Base-by-base conservation (phyloP, 2,797 vertebrate species). In the Phalanger gymnotis region DNA sequence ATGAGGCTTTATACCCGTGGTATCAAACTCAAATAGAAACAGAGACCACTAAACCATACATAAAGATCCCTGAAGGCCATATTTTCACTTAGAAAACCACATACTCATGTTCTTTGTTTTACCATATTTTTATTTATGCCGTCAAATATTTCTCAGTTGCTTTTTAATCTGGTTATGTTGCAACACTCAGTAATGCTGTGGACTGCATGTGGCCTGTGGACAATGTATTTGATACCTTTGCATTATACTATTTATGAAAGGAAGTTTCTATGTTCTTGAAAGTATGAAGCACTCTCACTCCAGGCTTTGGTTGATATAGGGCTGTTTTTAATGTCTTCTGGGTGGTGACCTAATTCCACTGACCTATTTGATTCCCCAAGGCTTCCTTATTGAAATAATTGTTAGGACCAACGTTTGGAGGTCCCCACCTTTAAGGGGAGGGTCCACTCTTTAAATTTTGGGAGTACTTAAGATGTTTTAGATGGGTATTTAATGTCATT, bases 311-410 rank as follows among this genome's bases (percentile, higher is more conserved):
- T 47, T 34, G n/a, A 57, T 22, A 90, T 28, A 52, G 53, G 87
- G 47, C 31, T 14, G 31, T 27, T 40, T 58, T 40, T 31, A 2
- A 28, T 96, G 25, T 92, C 28, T 96, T 57, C 90, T 89, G 30
- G 28, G 10, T 52, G 56, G 34, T 66, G 73, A 66, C 28, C 73
- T 93, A 51, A 52, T 93, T 95, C 96, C 93, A 90, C 92, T 95
- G 40, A 27, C 40, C 10, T 27, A 22, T 90, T 92, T n/a, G 22
- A 31, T 92, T 93, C 61, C 47, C 93, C 53, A 91, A 66, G 51
- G 28, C 52, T 47, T 16, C 47, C 90, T 93, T 54, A 90, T 22
- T 91, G n/a, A 89, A 57, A 22, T 66, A 53, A 51, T 30, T 54
- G 90, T 54, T 12, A 19, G 51, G 54, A 25, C 11, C 66, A 61